Evolutionary conservation across 2,113 vertebrate species (phyloP), one percentile per base, ranked within the genome.

Genomic region (Etheostoma cragini): DNA sequence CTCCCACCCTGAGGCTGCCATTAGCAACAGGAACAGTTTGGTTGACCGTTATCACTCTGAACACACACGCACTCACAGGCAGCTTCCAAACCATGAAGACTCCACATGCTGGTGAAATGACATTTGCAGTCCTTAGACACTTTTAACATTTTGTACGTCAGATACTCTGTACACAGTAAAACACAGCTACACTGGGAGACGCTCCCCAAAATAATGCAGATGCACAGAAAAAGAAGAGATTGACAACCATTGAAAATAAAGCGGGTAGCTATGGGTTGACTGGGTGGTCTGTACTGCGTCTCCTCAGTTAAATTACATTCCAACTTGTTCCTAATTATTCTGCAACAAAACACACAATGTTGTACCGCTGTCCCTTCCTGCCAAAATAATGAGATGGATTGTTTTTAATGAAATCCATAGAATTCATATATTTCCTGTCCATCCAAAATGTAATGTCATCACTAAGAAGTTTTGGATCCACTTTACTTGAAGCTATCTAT

Each of bases 1-100:
- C 77, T 78, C 73, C 81, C 64, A 65, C 63, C 76, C 69, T 0
- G 63, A 77, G 80, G 83, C 80, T 57, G 72, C 72, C 76, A 74
- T 83, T 66, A 88, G 69, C 77, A 75, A 80, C 87, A 80, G 56
- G 69, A 88, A 81, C 65, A 72, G 52, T 82, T 63, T 53, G 65
- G 70, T 62, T 78, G 73, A 75, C 74, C 35, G 47, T 71, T 68
- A 71, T 61, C 2, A 15, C 52, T 52, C 22, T 26, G 45, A n/a
- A 46, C 58, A 38, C 21, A 53, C 58, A 50, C 60, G 26, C 21
- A 63, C 58, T 45, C 72, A 52, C 42, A 42, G 2, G 5, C 67
- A 47, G 56, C 13, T 24, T 19, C 38, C 4, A 3, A 61, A 72
- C 22, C 30, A 60, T 17, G 22, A 67, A 61, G 46, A 68, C 56